Evolutionary conservation across 2,888 invertebrate genomes (phyloP).

Genomic region (Caradrina clavipalpis): DNA sequence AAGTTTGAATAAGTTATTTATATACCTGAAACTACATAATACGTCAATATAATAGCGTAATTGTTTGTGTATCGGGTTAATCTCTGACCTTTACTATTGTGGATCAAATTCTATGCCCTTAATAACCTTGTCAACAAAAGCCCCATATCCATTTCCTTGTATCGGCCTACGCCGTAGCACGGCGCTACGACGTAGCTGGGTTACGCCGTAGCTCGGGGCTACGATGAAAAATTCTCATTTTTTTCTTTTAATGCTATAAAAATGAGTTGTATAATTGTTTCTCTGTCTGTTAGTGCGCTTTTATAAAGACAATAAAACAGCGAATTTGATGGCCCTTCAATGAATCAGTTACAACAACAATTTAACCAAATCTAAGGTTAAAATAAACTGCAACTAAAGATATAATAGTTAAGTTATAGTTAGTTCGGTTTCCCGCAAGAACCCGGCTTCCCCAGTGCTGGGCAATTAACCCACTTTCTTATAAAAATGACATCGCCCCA

Average conservation of each 20-base stretch:
- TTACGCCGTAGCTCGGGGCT: conserved; percentile 1
- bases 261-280: no score
- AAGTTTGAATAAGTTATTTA: background rate
- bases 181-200: background rate
- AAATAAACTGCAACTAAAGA: background rate
- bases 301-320: background rate
- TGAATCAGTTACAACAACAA: background rate
- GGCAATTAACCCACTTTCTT: conserved; percentile 49
- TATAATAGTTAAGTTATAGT: conserved; percentile 9
- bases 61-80: background rate
- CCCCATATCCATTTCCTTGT: background rate
- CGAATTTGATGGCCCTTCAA: background rate
- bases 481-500: conserved; percentile 21
- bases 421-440: background rate
- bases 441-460: conserved; percentile 7
- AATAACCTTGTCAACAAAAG: conserved; percentile 6
- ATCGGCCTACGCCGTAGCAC: conserved; percentile 1
- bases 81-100: conserved; percentile 8
- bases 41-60: background rate
- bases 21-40: background rate
- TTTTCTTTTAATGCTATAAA: no score
- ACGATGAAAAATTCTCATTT: background rate
- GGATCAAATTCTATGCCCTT: background rate
- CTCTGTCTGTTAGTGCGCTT: background rate
- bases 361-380: background rate